A percentile compares a stretch with the other conserved stretches of the same genome.
Evolutionary conservation across 2,797 vertebrate genomes (phyloP).

Genomic region (Siniperca obscura): DNA sequence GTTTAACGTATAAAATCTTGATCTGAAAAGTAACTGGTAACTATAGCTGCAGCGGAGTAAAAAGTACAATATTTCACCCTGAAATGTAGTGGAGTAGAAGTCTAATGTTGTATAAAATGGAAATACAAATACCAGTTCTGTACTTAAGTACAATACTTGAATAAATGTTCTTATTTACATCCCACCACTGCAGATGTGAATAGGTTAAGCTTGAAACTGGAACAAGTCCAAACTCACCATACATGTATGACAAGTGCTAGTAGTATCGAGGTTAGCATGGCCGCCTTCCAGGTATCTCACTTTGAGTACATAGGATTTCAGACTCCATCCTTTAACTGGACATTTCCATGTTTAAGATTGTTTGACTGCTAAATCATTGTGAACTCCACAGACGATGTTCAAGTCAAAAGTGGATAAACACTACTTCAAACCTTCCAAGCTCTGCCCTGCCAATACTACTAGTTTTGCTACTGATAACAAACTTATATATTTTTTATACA

Average conservation of each 20-base stretch:
- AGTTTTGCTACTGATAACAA: background rate
- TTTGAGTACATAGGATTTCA: background rate
- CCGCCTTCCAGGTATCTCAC: slow-evolving; percentile 65
- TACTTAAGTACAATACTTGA: background rate
- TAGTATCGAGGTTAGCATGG: slow-evolving; percentile 46
- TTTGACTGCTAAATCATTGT: background rate
- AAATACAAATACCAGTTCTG: background rate
- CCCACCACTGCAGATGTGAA: background rate
- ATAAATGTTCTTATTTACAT: background rate
- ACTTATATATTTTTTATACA: background rate
- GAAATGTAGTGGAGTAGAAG: too few species aligned
- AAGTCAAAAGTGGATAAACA: background rate
- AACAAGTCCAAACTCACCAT: background rate
- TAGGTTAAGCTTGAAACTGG: slow-evolving; percentile 3
- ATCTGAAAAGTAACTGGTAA: background rate
- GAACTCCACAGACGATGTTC: background rate
- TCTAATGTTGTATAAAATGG: background rate
- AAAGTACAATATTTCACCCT: background rate
- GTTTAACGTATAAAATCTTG: background rate
- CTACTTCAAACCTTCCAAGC: background rate
- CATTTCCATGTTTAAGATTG: background rate
- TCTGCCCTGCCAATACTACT: background rate
- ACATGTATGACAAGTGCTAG: slow-evolving; percentile 3
- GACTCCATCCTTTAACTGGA: background rate
- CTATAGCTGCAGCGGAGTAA: background rate